Percentiles rank a stretch among this genome's conserved stretches.
Evolutionary conservation across 1,140 invertebrate genomes (phyloP).

Genomic region (Maconellicoccus hirsutus): DNA sequence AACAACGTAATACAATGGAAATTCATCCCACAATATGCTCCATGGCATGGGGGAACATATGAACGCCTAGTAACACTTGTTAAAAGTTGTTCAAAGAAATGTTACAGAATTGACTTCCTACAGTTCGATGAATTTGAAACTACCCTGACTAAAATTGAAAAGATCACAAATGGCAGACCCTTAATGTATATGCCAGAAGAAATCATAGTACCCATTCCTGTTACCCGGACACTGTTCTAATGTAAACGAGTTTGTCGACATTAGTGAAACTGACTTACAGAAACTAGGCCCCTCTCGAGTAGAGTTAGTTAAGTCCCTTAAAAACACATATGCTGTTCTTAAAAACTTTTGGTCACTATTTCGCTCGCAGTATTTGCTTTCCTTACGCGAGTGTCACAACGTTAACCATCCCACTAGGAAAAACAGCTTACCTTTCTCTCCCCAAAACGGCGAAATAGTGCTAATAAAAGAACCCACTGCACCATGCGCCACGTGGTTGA

Average conservation of each 20-base stretch:
- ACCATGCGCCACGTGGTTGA: not conserved
- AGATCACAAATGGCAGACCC: not conserved
- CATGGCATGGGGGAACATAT: not conserved
- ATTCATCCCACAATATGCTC: slow-evolving; percentile 8
- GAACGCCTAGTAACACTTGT: not conserved
- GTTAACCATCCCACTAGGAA: not conserved
- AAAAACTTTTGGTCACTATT: not conserved
- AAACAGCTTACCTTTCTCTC: not conserved
- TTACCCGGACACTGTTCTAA: not conserved
- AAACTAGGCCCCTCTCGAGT: not conserved
- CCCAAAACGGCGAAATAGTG: not conserved
- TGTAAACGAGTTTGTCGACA: not conserved
- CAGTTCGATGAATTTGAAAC: not conserved
- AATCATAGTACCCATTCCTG: not conserved
- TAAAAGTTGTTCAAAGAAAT: not conserved
- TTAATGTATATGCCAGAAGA: not conserved
- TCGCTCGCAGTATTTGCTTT: not conserved
- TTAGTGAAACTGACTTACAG: not conserved
- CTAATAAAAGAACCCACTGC: slow-evolving; percentile 9
- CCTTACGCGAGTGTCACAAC: not conserved
- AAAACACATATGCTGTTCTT: not conserved
- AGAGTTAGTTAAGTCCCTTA: not conserved
- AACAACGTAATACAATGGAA: not conserved
- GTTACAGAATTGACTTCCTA: not conserved
- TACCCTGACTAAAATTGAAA: not conserved